Evolutionary conservation across 2,888 invertebrate genomes (phyloP).

Genomic region (Neelides folsomi): DNA sequence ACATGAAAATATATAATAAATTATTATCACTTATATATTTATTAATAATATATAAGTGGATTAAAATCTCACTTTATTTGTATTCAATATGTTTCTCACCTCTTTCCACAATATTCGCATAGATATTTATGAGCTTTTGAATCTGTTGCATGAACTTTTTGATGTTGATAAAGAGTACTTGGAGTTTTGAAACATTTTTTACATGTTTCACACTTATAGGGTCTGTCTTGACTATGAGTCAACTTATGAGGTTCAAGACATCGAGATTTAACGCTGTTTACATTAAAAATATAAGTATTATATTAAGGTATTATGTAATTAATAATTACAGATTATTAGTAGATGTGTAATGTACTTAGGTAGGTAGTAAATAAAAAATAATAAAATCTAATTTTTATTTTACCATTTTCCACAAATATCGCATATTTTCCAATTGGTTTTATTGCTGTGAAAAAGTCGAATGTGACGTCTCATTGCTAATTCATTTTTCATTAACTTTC

Average conservation of each 20-base stretch:
- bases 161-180: constrained; percentile 17
- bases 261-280: constrained; percentile 13
- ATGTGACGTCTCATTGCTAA: constrained; percentile 18
- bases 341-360: not conserved
- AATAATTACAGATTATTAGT: not conserved
- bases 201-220: constrained; percentile 14
- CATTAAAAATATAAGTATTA: not conserved
- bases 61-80: not conserved
- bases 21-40: not conserved
- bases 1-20: not conserved
- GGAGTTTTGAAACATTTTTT: constrained; percentile 18
- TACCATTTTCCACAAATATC: constrained; percentile 21
- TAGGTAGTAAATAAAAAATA: not conserved
- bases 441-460: constrained; percentile 17
- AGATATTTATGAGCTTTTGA: constrained; percentile 16
- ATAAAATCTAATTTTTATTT: not conserved
- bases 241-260: constrained; percentile 18
- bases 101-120: constrained; percentile 18
- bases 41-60: not conserved
- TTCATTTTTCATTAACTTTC: constrained; percentile 20
- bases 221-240: constrained; percentile 17
- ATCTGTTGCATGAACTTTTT: constrained; percentile 18
- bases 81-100: constrained; percentile 2
- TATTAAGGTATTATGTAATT: not conserved
- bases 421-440: constrained; percentile 15